These are phyloP conservation scores for Lycorma delicatula DNA, from an alignment of 1,140 invertebrate species.

Conservation along the genomic window DNA sequence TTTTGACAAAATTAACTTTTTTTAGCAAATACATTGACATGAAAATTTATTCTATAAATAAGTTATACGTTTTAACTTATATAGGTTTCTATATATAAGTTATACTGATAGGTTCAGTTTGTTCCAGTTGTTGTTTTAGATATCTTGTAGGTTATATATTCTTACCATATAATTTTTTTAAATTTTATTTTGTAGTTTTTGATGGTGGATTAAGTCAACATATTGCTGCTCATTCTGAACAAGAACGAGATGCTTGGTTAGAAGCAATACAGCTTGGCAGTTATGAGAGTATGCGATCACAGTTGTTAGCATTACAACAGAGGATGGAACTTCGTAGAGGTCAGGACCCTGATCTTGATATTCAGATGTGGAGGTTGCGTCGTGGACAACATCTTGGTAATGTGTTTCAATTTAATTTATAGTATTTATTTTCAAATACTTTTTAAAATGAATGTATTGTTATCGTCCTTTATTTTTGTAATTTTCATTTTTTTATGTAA, in stretches of 20 bases:
- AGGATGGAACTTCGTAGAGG: conserved; percentile 39
- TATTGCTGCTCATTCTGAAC: conserved; percentile 66
- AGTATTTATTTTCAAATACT: background rate
- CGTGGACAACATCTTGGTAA: conserved; percentile 53
- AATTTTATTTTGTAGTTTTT: conserved; percentile 54
- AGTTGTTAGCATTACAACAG: conserved; percentile 54
- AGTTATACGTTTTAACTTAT: no score
- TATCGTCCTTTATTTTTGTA: background rate
- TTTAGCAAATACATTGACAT: no score
- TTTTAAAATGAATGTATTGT: background rate
- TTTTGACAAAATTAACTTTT: no score
- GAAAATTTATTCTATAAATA: no score
- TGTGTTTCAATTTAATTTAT: conserved; percentile 20
- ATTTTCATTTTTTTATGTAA: conserved; percentile 3
- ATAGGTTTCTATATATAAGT: no score
- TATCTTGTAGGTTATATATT: no score
- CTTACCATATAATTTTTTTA: background rate
- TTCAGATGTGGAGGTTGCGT: conserved; percentile 57
- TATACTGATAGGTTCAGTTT: no score
- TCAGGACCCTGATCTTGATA: conserved; percentile 54
- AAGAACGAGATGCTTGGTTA: conserved; percentile 79
- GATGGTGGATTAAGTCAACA: conserved; percentile 71
- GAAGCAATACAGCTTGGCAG: conserved; percentile 75
- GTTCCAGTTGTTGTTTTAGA: no score
- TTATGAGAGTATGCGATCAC: conserved; percentile 69